Evolutionary conservation across 1,140 invertebrate species (phyloP).

Genomic region (Drosophila tristis): DNA sequence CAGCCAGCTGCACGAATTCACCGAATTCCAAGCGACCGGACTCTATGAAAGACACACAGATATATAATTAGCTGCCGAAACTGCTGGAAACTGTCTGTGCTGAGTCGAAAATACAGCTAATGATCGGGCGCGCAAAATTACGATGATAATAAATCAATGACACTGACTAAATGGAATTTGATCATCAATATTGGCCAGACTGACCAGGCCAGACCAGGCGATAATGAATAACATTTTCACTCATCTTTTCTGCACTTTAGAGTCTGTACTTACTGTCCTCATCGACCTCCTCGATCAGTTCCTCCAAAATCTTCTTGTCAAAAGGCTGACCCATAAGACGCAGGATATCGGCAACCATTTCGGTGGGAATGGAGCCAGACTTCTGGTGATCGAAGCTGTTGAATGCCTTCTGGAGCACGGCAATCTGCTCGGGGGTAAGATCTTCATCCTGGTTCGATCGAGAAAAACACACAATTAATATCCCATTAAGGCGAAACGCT

Average conservation of each 20-base stretch:
- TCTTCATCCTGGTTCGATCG: conserved; percentile 86
- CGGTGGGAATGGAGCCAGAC: conserved; percentile 96
- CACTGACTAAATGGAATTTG: conserved; percentile 17
- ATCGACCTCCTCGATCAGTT: conserved; percentile 97
- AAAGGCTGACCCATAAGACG: conserved; percentile 98
- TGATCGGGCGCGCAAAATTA: neutral
- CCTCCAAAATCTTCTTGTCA: conserved; percentile 96
- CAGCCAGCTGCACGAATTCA: conserved; percentile 96
- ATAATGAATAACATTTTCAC: conserved; percentile 18
- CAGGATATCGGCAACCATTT: conserved; percentile 97
- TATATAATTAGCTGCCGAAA: conserved; percentile 33
- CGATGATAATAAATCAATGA: conserved; percentile 46
- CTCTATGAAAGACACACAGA: conserved; percentile 86
- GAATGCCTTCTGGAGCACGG: conserved; percentile 96
- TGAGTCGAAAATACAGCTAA: conserved; percentile 16
- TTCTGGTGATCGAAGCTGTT: conserved; percentile 98
- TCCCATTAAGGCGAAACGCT: neutral
- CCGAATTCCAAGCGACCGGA: conserved; percentile 97
- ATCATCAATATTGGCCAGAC: conserved; percentile 12
- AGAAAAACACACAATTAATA: conserved; percentile 9
- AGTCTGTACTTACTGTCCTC: conserved; percentile 92
- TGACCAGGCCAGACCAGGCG: neutral
- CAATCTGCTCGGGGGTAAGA: conserved; percentile 87
- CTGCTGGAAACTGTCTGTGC: conserved; percentile 11
- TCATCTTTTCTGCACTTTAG: conserved; percentile 1